Evolutionary conservation across 2,888 invertebrate species (phyloP).

Genomic region (Troides aeacus): DNA sequence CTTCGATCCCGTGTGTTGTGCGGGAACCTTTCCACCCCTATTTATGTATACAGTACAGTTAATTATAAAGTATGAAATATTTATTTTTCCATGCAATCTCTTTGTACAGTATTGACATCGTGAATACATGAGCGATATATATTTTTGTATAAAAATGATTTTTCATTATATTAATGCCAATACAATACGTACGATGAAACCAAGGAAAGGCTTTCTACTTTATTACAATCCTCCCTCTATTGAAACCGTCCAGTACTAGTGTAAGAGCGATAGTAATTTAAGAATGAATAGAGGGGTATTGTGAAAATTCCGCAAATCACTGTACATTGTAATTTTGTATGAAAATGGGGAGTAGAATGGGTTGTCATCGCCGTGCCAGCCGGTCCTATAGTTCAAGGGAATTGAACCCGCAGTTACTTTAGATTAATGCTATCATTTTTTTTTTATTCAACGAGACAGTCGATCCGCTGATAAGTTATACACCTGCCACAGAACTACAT

Average conservation of each 20-base stretch:
- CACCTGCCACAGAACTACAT: no score
- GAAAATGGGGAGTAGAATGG: slow-evolving; percentile 12
- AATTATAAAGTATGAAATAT: no score
- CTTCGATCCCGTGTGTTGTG: no score
- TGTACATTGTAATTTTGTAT: slow-evolving; percentile 25
- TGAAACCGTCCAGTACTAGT: neutral
- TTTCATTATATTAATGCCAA: no score
- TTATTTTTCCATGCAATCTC: no score
- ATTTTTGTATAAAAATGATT: no score
- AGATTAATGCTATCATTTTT: neutral
- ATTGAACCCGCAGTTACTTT: neutral
- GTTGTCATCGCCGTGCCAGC: slow-evolving; percentile 35
- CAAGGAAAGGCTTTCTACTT: neutral
- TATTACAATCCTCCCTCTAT: neutral
- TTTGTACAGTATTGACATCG: no score
- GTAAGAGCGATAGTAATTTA: slow-evolving; percentile 11
- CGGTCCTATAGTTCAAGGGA: slow-evolving; percentile 33
- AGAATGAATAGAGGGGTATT: slow-evolving; percentile 35
- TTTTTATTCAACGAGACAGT: neutral
- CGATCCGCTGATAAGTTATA: no score
- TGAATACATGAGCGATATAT: no score
- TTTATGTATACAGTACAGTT: no score
- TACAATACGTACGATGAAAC: no score
- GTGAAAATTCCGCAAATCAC: slow-evolving; percentile 46
- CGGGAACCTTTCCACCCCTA: no score